Base-by-base conservation (phyloP, 1,140 invertebrate species). In the Drosophila pseudoananassae region DNA sequence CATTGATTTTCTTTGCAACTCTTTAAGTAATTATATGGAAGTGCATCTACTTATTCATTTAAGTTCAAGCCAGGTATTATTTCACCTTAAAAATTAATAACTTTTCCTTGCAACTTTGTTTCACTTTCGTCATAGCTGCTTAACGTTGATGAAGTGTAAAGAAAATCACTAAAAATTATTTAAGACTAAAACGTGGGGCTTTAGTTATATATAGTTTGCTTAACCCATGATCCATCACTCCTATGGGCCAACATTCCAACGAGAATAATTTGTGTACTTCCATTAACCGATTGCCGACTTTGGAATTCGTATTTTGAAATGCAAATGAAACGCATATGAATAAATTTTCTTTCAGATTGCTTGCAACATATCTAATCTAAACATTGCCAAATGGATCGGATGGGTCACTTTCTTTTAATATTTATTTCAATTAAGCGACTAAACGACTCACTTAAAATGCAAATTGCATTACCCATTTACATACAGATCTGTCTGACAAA, bases 371-470 rank as follows among this genome's bases (percentile, higher is more conserved):
- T 15, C 10, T 65, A 66, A 65, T 66, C 46, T 27, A 66, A 52
- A 15, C 27, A 9, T 60, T 40, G 31, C 36, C 54, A 58, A 68
- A 68, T 68, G 63, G 36, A 46, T 76, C 40, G 57, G 46, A 55
- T 55, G 74, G n/a, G 63, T 33, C 29, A 54, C 63, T 61, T 60
- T 57, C 54, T 64, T 64, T 64, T 77, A 71, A 82, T 78, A 76
- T 88, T 76, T 70, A 78, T 88, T 76, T 78, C 78, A 87, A 87
- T 87, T 87, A 88, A 63, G 75, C 75, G 33, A 36, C 83, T 88
- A 88, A 87, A 78, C 82, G 83, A 83, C 75, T 82, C 83, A 82
- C 78, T 87, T 88, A 76, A 88, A 87, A 87, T 87, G 83, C 82
- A 87, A 87, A 88, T 87, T 87, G 75, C 70, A 76, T 87, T 57